Conservation (phyloP, 2,888 invertebrate species). For the Erebia ligea region DNA sequence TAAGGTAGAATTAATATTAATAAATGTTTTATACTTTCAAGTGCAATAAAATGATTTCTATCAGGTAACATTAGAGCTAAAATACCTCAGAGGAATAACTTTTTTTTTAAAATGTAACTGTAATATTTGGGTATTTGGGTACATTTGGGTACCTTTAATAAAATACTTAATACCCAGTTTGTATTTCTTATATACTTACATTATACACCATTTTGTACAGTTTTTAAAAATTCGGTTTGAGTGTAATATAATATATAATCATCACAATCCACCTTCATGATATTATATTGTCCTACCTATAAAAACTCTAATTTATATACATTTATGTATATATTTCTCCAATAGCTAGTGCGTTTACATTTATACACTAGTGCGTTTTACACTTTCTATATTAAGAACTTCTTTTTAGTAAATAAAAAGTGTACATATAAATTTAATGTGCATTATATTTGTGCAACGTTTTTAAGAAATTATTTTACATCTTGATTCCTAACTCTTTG, state of each 20-base stretch:
- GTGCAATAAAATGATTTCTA: constrained; percentile 33
- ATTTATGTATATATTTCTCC: background rate
- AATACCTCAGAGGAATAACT: background rate
- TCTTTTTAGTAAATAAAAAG: constrained; percentile 20
- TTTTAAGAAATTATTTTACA: constrained; percentile 35
- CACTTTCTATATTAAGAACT: background rate
- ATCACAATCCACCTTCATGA: background rate
- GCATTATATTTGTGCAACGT: constrained; percentile 59
- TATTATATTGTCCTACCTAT: background rate
- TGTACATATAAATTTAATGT: constrained; percentile 42
- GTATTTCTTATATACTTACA: too few relatives aligned
- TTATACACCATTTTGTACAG: background rate
- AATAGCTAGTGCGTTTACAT: background rate
- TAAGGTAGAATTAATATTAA: background rate
- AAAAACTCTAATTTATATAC: background rate
- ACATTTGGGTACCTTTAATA: too few relatives aligned
- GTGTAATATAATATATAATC: background rate
- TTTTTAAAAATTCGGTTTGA: background rate
- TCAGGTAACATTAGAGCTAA: background rate
- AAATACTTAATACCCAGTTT: too few relatives aligned
- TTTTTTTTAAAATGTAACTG: too few relatives aligned
- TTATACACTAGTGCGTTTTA: too few relatives aligned
- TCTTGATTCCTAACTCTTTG: constrained; percentile 26
- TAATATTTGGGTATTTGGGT: too few relatives aligned
- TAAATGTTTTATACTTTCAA: constrained; percentile 26